Conservation (phyloP, 2,113 vertebrate species). For the Thunnus thynnus region DNA sequence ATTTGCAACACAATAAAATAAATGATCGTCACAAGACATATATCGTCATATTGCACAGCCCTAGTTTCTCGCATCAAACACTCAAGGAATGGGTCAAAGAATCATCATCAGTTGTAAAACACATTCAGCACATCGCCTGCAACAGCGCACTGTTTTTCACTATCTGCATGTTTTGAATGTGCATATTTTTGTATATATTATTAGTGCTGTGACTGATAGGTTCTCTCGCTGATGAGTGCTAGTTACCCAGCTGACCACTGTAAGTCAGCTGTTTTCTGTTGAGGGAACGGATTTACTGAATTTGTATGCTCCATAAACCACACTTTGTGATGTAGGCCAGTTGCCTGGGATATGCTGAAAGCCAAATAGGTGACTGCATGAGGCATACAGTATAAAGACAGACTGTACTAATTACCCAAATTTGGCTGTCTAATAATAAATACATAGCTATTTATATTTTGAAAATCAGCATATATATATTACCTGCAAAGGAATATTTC, state of each 20-base stretch:
- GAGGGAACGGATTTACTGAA: conserved; percentile 47
- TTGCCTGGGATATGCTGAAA: conserved; percentile 26
- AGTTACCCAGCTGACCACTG: conserved; percentile 39
- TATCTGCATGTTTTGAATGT: conserved; percentile 13
- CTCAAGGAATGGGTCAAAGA: conserved; percentile 30
- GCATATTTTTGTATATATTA: conserved; percentile 25
- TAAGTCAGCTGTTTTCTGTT: conserved; percentile 57
- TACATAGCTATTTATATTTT: no score
- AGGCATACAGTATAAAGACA: conserved; percentile 6
- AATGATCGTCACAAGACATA: no score
- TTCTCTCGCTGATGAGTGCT: conserved; percentile 14
- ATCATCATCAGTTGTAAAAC: conserved; percentile 6
- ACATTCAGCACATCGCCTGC: conserved; percentile 2
- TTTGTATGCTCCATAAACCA: conserved; percentile 55
- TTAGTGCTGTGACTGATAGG: conserved; percentile 30
- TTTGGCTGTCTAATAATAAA: not conserved
- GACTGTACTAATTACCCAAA: not conserved
- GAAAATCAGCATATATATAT: no score
- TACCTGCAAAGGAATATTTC: not conserved
- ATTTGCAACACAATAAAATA: no score
- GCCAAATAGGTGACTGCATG: conserved; percentile 27
- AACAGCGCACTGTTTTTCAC: not conserved
- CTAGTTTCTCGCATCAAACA: no score
- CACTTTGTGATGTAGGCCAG: conserved; percentile 35
- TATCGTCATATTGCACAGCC: no score